Base-by-base conservation (phyloP, 2,113 vertebrate genomes). In the Sula dactylatra region DNA sequence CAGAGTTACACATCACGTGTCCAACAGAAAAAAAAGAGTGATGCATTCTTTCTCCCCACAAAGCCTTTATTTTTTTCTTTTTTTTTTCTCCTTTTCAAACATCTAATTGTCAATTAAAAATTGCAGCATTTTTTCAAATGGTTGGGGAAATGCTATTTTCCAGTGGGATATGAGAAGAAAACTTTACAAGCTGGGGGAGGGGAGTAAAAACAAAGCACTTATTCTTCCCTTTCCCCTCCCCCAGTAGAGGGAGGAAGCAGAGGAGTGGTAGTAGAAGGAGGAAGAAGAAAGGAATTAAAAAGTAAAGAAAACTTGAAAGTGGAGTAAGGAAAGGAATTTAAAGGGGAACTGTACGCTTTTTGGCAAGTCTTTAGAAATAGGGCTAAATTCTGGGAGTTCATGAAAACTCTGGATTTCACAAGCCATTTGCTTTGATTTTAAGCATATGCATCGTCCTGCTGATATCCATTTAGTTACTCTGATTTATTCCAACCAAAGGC, bases 211-310 rank as follows among this genome's bases (percentile, higher is more conserved):
- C 96, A 97, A 97, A 97, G 95, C 95, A 70, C 45, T 93, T 93
- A 96, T 97, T 96, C 95, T 95, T 96, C 91, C 95, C 58, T 82
- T 21, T 96, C 96, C 93, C 96, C 93, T 96, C 96, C 94, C 95
- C 94, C 96, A n/a, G 93, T 14, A 80, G 70, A 93, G 62, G 87
- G 96, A 94, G 95, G 94, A 96, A 96, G 93, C 94, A 58, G 95
- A 96, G 95, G 93, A 90, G 93, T 26, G 73, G 87, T 93, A 38
- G 85, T 3, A 95, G 66, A 90, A 95, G 92, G 87, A 88, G 95
- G 95, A 97, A 96, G 95, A 93, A 96, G 93, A 96, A 96, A 97
- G 87, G 95, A 96, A 96, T 97, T 91, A 87, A 94, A 93, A 95
- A 95, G 91, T 82, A 94, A 93, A 96, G 90, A 82, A 90, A 94